Evolutionary conservation across 2,797 vertebrate genomes (phyloP), one percentile per base, ranked within the genome.

Genomic region (Chromis chromis): DNA sequence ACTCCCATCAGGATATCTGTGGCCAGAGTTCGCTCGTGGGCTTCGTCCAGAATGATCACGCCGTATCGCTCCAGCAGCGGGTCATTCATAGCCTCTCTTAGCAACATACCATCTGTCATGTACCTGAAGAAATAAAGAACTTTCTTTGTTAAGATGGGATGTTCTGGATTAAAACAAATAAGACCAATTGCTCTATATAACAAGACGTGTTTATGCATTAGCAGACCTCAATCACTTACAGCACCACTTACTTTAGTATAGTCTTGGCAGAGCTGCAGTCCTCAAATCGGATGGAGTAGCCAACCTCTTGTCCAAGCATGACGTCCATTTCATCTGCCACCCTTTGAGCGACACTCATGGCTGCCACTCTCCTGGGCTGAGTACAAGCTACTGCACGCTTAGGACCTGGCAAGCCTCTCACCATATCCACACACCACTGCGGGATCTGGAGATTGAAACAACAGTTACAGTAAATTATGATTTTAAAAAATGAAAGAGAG

Each of bases 1-100:
- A 99, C 98, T 21, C 98, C 98, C 98, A 99, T 99, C 86, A 99
- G 93, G 89, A 99, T 99, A 91, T 99, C 98, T 12, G 98, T 99
- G 83, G 98, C 98, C 84, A 99, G 93, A 46, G 98, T 99, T 85
- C 98, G 95, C 91, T 99, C 98, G 74, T 99, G 98, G 76, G 98
- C 98, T 87, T 99, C 98, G 27, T 99, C 98, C 88, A 99, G 96
- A 91, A 99, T 99, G 86, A 99, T 98, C 36, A 99, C 98, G 55
- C 98, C 98, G 0, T 99, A 99, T 53, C 98, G 95, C 77, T 99
- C 98, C 85, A 99, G 91, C 75, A 99, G 92, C 3, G 98, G 97
- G 88, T 99, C 98, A n/a, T 99, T 99, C 98, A 99, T 99, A 1
- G 98, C 98, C 87, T 99, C 98, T 70, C 98, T 95, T 64, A 99